A percentile compares a stretch with the other conserved stretches of the same genome.
Evolutionary conservation across 2,797 vertebrate species (phyloP).

Genomic region (Anniella stebbinsi): DNA sequence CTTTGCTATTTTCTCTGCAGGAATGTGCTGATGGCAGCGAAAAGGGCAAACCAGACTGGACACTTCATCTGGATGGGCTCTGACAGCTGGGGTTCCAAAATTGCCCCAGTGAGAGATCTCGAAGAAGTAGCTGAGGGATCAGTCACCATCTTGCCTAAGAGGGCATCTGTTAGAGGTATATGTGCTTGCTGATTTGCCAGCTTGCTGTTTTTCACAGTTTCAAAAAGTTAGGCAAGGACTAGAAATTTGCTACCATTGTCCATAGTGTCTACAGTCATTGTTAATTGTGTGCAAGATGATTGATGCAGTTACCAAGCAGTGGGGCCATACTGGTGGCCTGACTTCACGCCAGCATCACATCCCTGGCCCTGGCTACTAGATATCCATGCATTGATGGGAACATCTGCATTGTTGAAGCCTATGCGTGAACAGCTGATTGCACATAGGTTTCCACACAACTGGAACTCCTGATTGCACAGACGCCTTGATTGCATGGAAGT

Average conservation of each 20-base stretch:
- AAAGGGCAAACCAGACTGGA: constrained; percentile 92
- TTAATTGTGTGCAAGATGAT: neutral
- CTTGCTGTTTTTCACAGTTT: neutral
- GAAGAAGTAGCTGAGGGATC: constrained; percentile 95
- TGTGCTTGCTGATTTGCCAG: neutral
- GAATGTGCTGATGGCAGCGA: constrained; percentile 90
- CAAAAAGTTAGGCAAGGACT: neutral
- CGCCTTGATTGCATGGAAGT: neutral
- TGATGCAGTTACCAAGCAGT: neutral
- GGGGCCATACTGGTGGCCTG: neutral
- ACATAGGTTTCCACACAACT: neutral
- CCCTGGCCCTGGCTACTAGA: neutral
- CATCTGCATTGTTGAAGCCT: neutral
- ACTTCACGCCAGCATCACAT: no score
- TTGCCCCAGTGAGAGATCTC: constrained; percentile 89
- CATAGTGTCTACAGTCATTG: no score
- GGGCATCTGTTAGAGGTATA: constrained; percentile 92
- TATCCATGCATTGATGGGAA: neutral
- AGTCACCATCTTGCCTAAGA: constrained; percentile 92
- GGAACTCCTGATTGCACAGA: neutral
- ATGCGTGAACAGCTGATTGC: neutral
- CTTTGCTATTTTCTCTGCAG: constrained; percentile 77
- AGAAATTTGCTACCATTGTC: neutral
- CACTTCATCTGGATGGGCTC: constrained; percentile 98
- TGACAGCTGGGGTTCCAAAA: constrained; percentile 97